phyloP scores from a whole-genome alignment of 2,888 invertebrate species.

The Cyclophora punctaria region DNA sequence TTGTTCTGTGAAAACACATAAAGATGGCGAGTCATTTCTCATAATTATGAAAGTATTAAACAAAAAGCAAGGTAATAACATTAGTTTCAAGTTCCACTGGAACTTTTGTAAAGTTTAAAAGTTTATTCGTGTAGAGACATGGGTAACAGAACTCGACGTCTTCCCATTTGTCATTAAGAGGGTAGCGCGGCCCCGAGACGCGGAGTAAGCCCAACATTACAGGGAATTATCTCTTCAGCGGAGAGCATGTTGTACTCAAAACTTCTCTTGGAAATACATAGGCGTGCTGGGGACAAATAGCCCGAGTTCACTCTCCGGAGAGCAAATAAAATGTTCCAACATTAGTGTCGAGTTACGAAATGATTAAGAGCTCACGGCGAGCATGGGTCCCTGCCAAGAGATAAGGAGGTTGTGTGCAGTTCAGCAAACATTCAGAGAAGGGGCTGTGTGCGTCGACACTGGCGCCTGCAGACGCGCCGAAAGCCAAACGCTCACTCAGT shows the following conservation, averaged over 20 bases:
- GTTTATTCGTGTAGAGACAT: slow-evolving; percentile 28
- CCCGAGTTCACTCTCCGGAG: slow-evolving; percentile 21
- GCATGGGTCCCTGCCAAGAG: slow-evolving; percentile 33
- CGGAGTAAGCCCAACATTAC: slow-evolving; percentile 51
- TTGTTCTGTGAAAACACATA: too few relatives aligned
- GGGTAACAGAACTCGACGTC: slow-evolving; percentile 35
- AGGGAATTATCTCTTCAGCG: slow-evolving; percentile 40
- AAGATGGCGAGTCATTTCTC: too few relatives aligned
- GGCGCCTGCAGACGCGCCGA: slow-evolving; percentile 12
- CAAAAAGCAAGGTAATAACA: too few relatives aligned
- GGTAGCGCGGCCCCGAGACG: slow-evolving; percentile 28
- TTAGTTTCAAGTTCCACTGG: too few relatives aligned
- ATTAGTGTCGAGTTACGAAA: slow-evolving; percentile 30
- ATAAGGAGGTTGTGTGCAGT: slow-evolving; percentile 32
- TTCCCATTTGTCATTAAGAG: slow-evolving; percentile 48
- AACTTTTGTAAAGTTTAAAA: slow-evolving; percentile 24
- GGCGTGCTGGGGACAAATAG: slow-evolving; percentile 21
- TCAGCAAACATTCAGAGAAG: slow-evolving; percentile 31
- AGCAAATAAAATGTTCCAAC: slow-evolving; percentile 29
- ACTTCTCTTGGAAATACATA: slow-evolving; percentile 31
- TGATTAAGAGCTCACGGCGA: slow-evolving; percentile 25
- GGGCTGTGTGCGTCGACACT: slow-evolving; percentile 22
- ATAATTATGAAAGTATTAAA: too few relatives aligned
- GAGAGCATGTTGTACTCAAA: slow-evolving; percentile 32
- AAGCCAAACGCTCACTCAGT: slow-evolving; percentile 21